Evolutionary conservation across 2,797 vertebrate species (phyloP).

Genomic region (Rhinoraja longicauda): DNA sequence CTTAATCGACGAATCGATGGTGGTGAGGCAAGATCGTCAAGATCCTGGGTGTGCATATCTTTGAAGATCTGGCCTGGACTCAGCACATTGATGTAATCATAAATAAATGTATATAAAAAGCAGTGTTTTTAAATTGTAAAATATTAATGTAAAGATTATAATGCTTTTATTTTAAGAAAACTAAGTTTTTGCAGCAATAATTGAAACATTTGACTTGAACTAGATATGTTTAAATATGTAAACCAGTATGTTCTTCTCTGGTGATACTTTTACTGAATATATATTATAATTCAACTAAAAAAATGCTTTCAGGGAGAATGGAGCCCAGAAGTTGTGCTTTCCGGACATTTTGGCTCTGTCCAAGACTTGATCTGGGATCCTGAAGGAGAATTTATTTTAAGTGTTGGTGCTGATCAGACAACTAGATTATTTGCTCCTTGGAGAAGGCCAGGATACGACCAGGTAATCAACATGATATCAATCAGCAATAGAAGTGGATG

Average conservation of each 20-base stretch:
- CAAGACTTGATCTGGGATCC: slow-evolving; percentile 92
- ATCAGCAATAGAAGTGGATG: background rate
- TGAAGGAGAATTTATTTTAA: slow-evolving; percentile 86
- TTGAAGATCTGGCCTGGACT: too few species aligned
- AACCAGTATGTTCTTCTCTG: background rate
- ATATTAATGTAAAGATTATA: background rate
- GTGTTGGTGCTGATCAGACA: slow-evolving; percentile 86
- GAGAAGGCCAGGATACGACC: slow-evolving; percentile 61
- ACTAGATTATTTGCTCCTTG: slow-evolving; percentile 85
- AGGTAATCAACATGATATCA: slow-evolving; percentile 56
- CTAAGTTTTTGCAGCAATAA: background rate
- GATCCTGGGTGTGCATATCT: too few species aligned
- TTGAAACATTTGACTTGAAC: background rate
- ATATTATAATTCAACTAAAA: background rate
- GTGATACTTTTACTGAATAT: background rate
- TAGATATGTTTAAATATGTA: background rate
- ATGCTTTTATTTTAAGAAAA: background rate
- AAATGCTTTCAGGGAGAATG: slow-evolving; percentile 66
- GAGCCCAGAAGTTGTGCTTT: slow-evolving; percentile 81
- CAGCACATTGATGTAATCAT: too few species aligned
- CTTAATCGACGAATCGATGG: too few species aligned
- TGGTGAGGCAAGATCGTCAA: too few species aligned
- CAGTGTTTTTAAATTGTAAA: background rate
- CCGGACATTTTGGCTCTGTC: slow-evolving; percentile 84
- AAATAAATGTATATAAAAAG: background rate